These are phyloP conservation scores for Halichoeres trimaculatus DNA, from an alignment of 2,113 vertebrate species.

Conservation along the genomic window DNA sequence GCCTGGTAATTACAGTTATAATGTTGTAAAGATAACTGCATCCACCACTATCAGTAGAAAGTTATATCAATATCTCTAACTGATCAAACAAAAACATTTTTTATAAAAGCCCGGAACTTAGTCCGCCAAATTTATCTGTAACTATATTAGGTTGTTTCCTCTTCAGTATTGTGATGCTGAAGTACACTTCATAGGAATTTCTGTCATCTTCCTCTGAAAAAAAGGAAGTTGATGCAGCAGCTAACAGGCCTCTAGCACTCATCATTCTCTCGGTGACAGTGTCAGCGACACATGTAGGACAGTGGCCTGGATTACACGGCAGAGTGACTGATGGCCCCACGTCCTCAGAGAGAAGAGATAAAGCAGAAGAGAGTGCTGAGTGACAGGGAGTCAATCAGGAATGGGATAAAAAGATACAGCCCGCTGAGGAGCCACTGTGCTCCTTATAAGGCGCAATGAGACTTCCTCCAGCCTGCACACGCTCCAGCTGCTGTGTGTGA, in stretches of 20 bases:
- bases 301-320: conserved; percentile 36
- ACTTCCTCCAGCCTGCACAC: conserved; percentile 32
- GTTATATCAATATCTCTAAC: background rate
- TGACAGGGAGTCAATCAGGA: conserved; percentile 40
- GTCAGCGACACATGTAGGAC: conserved; percentile 36
- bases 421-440: background rate
- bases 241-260: conserved; percentile 1
- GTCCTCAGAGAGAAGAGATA: conserved; percentile 32
- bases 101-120: no score
- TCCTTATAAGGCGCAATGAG: conserved; percentile 46
- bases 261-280: conserved; percentile 28
- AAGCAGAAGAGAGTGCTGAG: conserved; percentile 2
- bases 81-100: background rate
- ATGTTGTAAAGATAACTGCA: background rate
- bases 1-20: background rate
- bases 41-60: background rate
- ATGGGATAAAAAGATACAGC: background rate
- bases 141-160: background rate
- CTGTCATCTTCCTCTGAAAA: conserved; percentile 11
- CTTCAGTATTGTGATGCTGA: background rate
- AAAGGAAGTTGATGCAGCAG: conserved; percentile 24
- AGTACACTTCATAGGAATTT: background rate
- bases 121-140: background rate
- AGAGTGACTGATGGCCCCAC: conserved; percentile 32
- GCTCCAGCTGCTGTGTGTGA: conserved; percentile 36